Conservation (phyloP, 2,113 vertebrate genomes). For the Crypturellus undulatus region DNA sequence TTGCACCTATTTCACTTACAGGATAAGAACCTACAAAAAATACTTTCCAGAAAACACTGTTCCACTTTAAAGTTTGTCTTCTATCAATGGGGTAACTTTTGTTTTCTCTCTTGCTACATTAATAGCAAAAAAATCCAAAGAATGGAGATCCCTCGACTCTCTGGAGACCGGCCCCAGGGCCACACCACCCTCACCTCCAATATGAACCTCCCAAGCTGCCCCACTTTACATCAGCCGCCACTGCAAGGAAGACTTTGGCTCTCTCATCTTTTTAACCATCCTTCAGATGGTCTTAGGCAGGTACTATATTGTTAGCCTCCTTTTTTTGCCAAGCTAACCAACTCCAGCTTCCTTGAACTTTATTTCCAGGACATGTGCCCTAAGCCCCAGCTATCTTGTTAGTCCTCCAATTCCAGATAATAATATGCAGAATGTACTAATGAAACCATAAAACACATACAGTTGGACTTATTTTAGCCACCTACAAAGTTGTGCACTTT, state of each 20-base stretch:
- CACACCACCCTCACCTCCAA: not conserved
- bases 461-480: not conserved
- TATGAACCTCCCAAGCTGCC: not conserved
- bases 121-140: not conserved
- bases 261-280: not conserved
- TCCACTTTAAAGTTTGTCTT: not conserved
- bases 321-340: not conserved
- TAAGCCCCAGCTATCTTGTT: not conserved
- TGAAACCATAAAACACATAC: not conserved
- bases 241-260: accelerated
- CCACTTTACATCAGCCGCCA: not conserved
- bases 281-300: not conserved
- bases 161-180: not conserved
- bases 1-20: not conserved
- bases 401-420: not conserved
- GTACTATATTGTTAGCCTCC: not conserved
- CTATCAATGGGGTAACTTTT: not conserved
- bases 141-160: not conserved
- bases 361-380: not conserved
- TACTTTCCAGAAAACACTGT: not conserved
- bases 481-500: not conserved
- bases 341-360: not conserved
- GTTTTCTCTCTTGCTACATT: not conserved
- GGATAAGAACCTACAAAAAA: not conserved
- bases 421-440: not conserved